phyloP scores from a whole-genome alignment of 2,113 vertebrate species.

The Cariama cristata region DNA sequence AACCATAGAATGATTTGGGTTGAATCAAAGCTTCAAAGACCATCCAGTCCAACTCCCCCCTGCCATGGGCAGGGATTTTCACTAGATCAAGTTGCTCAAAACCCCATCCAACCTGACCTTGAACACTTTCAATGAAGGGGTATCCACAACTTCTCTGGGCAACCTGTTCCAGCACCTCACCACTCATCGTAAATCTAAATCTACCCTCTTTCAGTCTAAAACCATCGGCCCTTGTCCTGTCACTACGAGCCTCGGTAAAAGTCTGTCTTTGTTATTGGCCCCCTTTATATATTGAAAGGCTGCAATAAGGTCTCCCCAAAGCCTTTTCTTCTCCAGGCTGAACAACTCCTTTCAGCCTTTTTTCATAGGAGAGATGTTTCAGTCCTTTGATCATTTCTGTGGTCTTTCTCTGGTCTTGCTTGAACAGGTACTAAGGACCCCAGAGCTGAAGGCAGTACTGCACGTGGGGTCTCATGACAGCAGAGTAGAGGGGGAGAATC shows the following conservation, averaged over 20 bases:
- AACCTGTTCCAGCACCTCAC: neutral
- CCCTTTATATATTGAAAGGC: neutral
- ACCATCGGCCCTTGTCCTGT: neutral
- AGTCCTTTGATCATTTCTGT: neutral
- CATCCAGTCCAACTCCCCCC: neutral
- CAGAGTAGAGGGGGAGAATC: neutral
- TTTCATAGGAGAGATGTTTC: neutral
- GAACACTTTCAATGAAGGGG: too few relatives aligned
- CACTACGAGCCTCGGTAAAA: neutral
- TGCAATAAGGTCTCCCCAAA: accelerated
- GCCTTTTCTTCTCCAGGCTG: neutral
- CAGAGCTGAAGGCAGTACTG: neutral
- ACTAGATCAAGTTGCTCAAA: neutral
- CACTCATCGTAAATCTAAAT: neutral
- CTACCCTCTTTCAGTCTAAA: neutral
- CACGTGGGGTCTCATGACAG: neutral
- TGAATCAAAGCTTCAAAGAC: neutral
- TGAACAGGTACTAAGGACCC: neutral
- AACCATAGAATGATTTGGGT: neutral
- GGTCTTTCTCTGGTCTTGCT: neutral
- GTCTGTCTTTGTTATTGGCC: neutral
- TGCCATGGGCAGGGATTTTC: neutral
- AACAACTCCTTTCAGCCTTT: neutral
- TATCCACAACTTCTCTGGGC: too few relatives aligned
- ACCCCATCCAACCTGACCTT: too few relatives aligned